Evolutionary conservation across 2,797 vertebrate species (phyloP), one percentile per base, ranked within the genome.

Genomic region (Clarias platycephalus): DNA sequence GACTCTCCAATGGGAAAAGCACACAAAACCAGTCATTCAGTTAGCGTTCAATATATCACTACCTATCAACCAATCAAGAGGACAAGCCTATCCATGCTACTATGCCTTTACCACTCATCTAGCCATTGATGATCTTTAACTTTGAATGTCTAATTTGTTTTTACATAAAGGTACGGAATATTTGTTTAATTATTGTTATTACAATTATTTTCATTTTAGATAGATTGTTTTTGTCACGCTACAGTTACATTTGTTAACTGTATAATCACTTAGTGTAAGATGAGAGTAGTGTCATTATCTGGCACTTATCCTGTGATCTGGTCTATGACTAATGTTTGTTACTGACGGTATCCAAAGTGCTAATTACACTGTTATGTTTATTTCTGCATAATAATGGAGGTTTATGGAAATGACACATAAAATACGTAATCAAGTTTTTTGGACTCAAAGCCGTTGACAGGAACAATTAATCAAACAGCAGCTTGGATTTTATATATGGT

Each of bases 321-420:
- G 66, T 53, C 67, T 80, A 72, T 63, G 83, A 84, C 77, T 84
- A 80, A 80, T 81, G 58, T 74, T 84, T 80, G 78, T 57, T 81
- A 28, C 84, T 58, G 84, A 81, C 70, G 81, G 58, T 67, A 81
- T 31, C 78, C 78, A 75, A 58, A 67, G 49, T 44, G 70, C n/a
- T 85, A 81, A 85, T 85, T 81, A 58, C 60, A 67, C 31, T 63
- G 55, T 64, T 64, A 74, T 26, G 57, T 53, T 68, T 72, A 63
- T 40, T 55, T 80, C 83, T 63, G 77, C 58, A 20, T 80, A 64
- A 84, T 81, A 81, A 75, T 40, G 28, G 31, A 74, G 53, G 53
- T 81, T 78, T 79, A 20, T 53, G 57, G 34, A 76, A 76, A 58
- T 34, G 18, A 37, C 68, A 63, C 28, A 37, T 66, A 37, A 81